Base-by-base conservation (phyloP, 2,797 vertebrate species). In the Margarornis squamiger region DNA sequence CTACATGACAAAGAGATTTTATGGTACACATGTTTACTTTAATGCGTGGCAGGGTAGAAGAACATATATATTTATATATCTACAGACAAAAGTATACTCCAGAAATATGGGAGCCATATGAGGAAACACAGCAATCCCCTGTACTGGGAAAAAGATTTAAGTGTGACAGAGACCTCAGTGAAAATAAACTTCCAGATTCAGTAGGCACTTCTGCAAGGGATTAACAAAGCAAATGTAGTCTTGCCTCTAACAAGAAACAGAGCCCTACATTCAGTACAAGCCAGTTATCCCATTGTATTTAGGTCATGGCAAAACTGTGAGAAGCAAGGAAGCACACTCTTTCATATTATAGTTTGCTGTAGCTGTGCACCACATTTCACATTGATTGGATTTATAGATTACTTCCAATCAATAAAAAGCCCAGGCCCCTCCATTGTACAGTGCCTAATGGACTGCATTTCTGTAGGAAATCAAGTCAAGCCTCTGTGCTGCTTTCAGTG, bases 111-210 rank as follows among this genome's bases (percentile, higher is more conserved):
- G 49, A 92, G 32, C 81, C 87, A 74, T 79, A 85, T 89, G 77
- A 52, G 21, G 36, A 62, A 92, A 73, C 14, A 55, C 26, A 85
- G 55, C 45, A 55, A 52, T 73, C 85, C 86, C 26, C 52, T 82
- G n/a, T 65, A 27, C 74, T 85, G 74, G 74, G 36, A 92, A 86
- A 94, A 93, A 79, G 58, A 27, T 30, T 79, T 29, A 81, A 86
- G 14, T 93, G 74, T 67, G 77, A 85, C 71, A 91, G 54, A 91
- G 80, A 87, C 74, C 26, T 72, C 48, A 48, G 36, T 67, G 81
- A 92, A 95, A 94, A 89, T 82, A 75, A 82, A 58, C 67, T 89
- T 87, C 21, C 41, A 48, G 65, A 87, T 92, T 82, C 84, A 71
- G 71, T 87, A 95, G 89, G 17, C 21, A 39, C 30, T 91, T 94